Evolutionary conservation across 2,888 invertebrate species (phyloP), one percentile per base, ranked within the genome.

Genomic region (Teleogryllus oceanicus): DNA sequence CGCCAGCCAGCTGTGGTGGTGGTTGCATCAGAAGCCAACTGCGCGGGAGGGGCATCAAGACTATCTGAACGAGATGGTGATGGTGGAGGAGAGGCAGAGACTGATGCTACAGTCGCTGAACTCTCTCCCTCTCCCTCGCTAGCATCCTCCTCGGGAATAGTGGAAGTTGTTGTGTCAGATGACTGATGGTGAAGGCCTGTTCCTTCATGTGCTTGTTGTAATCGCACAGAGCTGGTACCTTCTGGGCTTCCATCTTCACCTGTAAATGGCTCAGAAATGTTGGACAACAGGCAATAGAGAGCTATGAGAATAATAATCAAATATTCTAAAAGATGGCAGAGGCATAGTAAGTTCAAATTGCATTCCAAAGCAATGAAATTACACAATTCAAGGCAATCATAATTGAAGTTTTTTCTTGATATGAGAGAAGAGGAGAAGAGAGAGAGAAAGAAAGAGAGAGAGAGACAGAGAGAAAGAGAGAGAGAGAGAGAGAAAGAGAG

Each of bases 1-100:
- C n/a, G n/a, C n/a, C n/a, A 88, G 77, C 88, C 85, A 74, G 88
- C 83, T 83, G 87, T 88, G 78, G 76, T 51, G 8, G 74, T 78
- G 62, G 62, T 76, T 12, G 18, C 80, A 49, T 78, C 76, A n/a
- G 78, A n/a, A 51, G 50, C 37, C 74, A 13, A 18, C 49, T 21
- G 79, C 49, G 76, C 76, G 10, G 80, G 49, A 16, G 80, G 78
- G 11, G 80, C 74, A 74, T 81, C 81, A 16, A 79, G 76, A 50
- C 78, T 78, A 77, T 76, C 76, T 8, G 81, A 51, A 51, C 24
- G 77, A 74, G 80, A 49, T 37, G 80, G 78, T 24, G 78, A 76
- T 8, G 62, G 62, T 18, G 62, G 62, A 18, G 81, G 81, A 24
- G 79, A 79, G 50, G 81, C 78, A 51, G 79, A 75, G 74, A 50